Evolutionary conservation across 2,113 vertebrate species (phyloP), one percentile per base, ranked within the genome.

Genomic region (Alexandromys fortis): DNA sequence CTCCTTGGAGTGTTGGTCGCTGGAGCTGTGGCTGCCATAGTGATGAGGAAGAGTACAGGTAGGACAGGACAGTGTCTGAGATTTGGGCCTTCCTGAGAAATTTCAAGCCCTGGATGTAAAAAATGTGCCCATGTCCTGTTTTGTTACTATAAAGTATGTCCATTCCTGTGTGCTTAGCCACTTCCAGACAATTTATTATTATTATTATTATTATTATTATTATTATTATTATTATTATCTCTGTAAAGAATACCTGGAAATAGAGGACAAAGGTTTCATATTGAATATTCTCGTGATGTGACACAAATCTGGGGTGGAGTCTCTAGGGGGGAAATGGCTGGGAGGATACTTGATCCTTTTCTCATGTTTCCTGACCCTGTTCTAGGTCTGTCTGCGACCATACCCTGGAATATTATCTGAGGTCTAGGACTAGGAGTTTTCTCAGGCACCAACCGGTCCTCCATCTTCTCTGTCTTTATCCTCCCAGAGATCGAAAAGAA

Each of bases 181-280:
- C 58, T 65, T 58, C 0, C 6, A 5, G 21, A n/a, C 45, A 45
- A 45, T 45, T 42, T 42, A 42, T 42, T 42, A 42, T 42, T 45
- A 45, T 45, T 45, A 45, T 45, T 45, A 45, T 45, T 45, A 45
- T 45, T 45, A 45, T 45, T 45, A 45, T 45, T 45, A 52, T 52
- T 3, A 52, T 52, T 0, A 52, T 52, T 0, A 52, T 52, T 0
- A 52, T 52, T 0, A 52, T 52, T 0, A 52, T 52, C 24, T 33
- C 16, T 68, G 83, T 47, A 67, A 86, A 17, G 42, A 19, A 86
- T 17, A 68, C 30, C 42, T 68, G 42, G 33, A 68, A 67, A 47
- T 8, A 65, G 14, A 68, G 61, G 38, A 45, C 8, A 21, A 33
- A 30, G 16, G 4, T 1, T 86, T 86, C 28, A 67, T 14, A 0